Conservation (phyloP, 2,797 vertebrate genomes). For the Hippopotamyrus pictus region DNA sequence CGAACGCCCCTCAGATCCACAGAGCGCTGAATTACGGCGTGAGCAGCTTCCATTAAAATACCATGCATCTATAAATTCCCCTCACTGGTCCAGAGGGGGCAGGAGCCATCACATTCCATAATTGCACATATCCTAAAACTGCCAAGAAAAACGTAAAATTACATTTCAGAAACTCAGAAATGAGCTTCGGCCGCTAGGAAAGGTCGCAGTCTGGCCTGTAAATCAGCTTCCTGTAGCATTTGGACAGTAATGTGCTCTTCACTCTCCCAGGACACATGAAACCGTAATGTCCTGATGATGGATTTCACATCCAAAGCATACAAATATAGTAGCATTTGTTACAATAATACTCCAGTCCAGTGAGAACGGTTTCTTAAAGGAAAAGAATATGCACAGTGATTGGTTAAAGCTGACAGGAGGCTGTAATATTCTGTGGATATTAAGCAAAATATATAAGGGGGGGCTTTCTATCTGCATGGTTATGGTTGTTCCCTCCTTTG, state of each 20-base stretch:
- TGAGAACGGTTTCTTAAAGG: not conserved
- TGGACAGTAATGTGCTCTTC: not conserved
- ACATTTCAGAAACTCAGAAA: conserved; percentile 7
- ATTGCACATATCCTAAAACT: not conserved
- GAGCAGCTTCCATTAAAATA: not conserved
- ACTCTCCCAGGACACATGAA: not conserved
- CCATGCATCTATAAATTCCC: not conserved
- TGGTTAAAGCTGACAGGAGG: not conserved
- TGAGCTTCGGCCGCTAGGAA: not conserved
- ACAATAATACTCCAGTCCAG: not conserved
- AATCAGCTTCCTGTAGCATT: not conserved
- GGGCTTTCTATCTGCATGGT: not conserved
- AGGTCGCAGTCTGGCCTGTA: not conserved
- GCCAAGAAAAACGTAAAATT: not conserved
- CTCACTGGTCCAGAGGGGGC: not conserved
- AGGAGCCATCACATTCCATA: conserved; percentile 11
- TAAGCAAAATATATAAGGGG: not conserved
- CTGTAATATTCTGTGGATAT: not conserved
- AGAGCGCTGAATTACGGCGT: not conserved
- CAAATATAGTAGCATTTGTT: not conserved
- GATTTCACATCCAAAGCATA: not conserved
- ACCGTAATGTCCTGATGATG: not conserved
- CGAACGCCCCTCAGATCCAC: not conserved
- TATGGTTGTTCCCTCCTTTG: not conserved
- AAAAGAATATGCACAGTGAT: not conserved